Evolutionary conservation across 2,888 invertebrate species (phyloP), one percentile per base, ranked within the genome.

Genomic region (Argyresthia albistria): DNA sequence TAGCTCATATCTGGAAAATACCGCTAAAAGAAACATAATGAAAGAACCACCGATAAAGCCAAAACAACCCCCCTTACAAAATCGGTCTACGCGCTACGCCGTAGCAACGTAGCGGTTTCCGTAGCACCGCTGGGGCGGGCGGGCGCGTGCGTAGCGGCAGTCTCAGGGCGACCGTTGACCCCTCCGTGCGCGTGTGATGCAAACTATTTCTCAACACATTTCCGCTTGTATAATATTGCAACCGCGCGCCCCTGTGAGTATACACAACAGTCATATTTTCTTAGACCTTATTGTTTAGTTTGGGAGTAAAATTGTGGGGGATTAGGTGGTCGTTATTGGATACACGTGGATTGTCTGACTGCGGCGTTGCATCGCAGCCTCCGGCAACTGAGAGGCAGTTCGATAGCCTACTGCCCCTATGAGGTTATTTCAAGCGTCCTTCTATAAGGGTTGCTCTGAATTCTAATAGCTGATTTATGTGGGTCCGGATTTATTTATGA

Each of bases 341-440:
- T 72, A 76, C 83, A 86, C 84, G 84, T 84, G 84, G 74, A 75
- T 71, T 69, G 61, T 70, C 76, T 69, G 65, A 66, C 45, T 36
- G 67, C 69, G 70, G 69, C 64, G 64, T 59, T 66, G 52, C 46
- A 52, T 52, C 52, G 39, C 47, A 42, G 70, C 75, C 79, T 76
- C 72, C 76, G 73, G 79, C 78, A 81, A 80, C 81, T 80, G 72
- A 73, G 80, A 71, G 76, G 71, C 80, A 51, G 82, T 82, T 86
- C 84, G 77, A 86, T 86, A 87, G 83, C 86, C 86, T 82, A 86
- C 76, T 87, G 86, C 86, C 86, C 86, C 86, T 86, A 79, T 86
- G 72, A 76, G 76, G 70, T 70, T 75, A 48, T 43, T 74, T 70
- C 68, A 70, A 76, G 73, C 64, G 65, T 67, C 65, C 64, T 65